phyloP scores from a whole-genome alignment of 2,797 vertebrate genomes.

The Muraenolepis orangiensis region DNA sequence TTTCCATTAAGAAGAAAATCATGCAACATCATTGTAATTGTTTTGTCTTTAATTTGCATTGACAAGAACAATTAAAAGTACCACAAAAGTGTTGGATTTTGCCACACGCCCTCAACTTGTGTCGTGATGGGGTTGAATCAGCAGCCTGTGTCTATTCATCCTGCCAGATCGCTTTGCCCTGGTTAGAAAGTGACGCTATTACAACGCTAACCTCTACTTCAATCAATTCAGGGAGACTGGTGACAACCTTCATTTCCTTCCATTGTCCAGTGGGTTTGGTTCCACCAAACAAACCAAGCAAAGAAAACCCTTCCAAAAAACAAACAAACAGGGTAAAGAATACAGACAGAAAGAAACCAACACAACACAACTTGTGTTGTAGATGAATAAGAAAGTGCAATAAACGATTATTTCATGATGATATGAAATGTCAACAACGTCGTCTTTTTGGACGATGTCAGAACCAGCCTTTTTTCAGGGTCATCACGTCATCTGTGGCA shows the following conservation, averaged over 20 bases:
- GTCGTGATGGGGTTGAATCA: neutral
- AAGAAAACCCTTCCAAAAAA: slow-evolving; percentile 46
- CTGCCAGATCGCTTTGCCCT: no score
- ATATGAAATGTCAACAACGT: slow-evolving; percentile 49
- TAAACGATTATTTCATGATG: slow-evolving; percentile 23
- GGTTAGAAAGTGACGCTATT: slow-evolving; percentile 3
- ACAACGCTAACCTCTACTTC: slow-evolving; percentile 35
- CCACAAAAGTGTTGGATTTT: neutral
- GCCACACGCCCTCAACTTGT: neutral
- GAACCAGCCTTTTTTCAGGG: neutral
- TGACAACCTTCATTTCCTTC: slow-evolving; percentile 43
- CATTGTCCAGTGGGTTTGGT: slow-evolving; percentile 29
- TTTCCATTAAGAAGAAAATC: neutral
- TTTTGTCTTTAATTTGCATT: slow-evolving; percentile 8
- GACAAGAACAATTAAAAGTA: slow-evolving; percentile 1
- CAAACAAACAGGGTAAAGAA: slow-evolving; percentile 10
- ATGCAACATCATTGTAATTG: slow-evolving; percentile 2
- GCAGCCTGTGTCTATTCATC: no score
- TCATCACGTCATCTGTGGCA: neutral
- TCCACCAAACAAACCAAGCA: slow-evolving; percentile 40
- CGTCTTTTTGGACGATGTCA: neutral
- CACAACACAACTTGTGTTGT: slow-evolving; percentile 79
- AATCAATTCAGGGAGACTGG: slow-evolving; percentile 37
- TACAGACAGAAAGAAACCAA: slow-evolving; percentile 75
- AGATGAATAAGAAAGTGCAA: slow-evolving; percentile 35